Evolutionary conservation across 2,113 vertebrate species (phyloP), one percentile per base, ranked within the genome.

Genomic region (Protomyctophum bolini): DNA sequence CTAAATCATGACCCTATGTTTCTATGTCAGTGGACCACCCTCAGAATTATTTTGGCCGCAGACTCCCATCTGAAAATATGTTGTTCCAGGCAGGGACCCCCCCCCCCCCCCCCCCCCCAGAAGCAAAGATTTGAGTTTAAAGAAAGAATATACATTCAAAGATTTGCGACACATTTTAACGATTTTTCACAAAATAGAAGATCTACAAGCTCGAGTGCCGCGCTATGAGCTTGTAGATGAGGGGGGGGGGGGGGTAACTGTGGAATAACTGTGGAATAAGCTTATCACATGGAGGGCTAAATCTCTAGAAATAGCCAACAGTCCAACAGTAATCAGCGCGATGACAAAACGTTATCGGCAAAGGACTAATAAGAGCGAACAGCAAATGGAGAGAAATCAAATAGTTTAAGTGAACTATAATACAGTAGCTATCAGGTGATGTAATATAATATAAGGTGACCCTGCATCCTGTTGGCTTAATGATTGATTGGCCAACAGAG

Each of bases 261-360:
- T 1, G 14, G 7, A 2, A 56, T 51, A 50, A 66, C 11, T 7
- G 47, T 15, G 9, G 5, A n/a, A 79, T 76, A 48, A 75, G 46
- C 59, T 47, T 59, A 47, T 79, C 72, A 81, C 65, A 68, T 74
- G 63, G 7, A 47, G 3, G 12, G 8, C 10, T 76, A 74, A 84
- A 68, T 74, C 73, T 55, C 54, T 63, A 55, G 8, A 63, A 46
- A 58, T 9, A 41, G 45, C 2, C 10, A n/a, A n/a, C n/a, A 28
- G 52, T 29, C n/a, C 10, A 66, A 52, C 29, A 28, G 15, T 78
- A 74, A 82, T 79, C 72, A 65, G 6, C 15, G 54, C 57, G 29
- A 63, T 65, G 56, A 49, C 48, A 51, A 59, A 75, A 63, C 15
- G 21, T 69, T 55, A 14, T 55, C 47, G 15, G 49, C 29, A 58